Percentiles rank a stretch among this genome's conserved stretches.
phyloP scores from a whole-genome alignment of 2,888 invertebrate genomes.

The Cosmia pyralina region DNA sequence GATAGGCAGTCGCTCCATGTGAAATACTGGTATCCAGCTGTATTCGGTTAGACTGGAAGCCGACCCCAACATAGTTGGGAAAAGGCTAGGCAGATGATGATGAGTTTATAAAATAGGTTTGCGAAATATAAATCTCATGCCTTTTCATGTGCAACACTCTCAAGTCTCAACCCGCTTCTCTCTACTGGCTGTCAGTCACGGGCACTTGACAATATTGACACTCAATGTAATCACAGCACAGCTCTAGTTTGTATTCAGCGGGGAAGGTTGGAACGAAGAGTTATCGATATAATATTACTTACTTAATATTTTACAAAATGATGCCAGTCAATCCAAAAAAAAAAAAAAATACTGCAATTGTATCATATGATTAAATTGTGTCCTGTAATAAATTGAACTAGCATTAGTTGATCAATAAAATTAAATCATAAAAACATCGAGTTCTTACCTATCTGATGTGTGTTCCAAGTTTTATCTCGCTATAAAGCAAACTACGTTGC shows the following conservation, averaged over 20 bases:
- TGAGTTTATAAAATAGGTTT: neutral
- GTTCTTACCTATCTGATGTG: constrained; percentile 1
- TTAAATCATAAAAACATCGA: neutral
- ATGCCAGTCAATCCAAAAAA: no score
- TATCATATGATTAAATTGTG: neutral
- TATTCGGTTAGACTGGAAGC: no score
- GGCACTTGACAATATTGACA: constrained; percentile 17
- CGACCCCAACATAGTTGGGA: no score
- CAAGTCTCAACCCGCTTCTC: neutral
- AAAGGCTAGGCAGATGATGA: no score
- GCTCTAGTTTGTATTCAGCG: neutral
- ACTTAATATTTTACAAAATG: no score
- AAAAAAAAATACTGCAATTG: no score
- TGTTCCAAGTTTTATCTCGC: constrained; percentile 6
- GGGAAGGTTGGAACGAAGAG: no score
- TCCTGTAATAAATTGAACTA: neutral
- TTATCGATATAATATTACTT: neutral
- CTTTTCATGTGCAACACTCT: neutral
- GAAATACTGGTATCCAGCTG: no score
- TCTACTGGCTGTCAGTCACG: neutral
- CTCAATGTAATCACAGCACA: neutral
- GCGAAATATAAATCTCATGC: neutral
- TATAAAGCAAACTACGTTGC: neutral
- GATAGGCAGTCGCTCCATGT: no score
- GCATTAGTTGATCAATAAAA: neutral